Base-by-base conservation (phyloP, 2,888 invertebrate genomes). In the Meta bourneti region DNA sequence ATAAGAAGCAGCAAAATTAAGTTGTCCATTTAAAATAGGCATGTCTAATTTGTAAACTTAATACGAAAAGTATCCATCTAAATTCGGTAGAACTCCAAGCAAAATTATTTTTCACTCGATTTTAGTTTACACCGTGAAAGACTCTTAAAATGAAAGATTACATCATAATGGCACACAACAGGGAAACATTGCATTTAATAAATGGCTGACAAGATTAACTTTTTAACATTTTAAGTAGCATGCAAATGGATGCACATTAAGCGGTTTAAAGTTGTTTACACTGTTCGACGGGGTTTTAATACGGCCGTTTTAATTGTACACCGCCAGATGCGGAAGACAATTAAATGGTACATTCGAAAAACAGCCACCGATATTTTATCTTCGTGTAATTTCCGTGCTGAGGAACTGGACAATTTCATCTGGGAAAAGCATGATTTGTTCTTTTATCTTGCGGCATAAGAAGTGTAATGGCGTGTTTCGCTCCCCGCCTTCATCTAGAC, bases 391-490 rank as follows among this genome's bases (percentile, higher is more conserved):
- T 61, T 61, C 61, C 16, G 5, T 61, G 13, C 61, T 61, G 11
- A 34, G 34, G 34, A 34, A 34, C 34, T 34, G 34, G 13, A 16
- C 61, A 61, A 61, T 61, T 61, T 61, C 61, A 61, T 9, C 5
- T 61, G 16, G 16, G 61, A 9, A 61, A 61, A 61, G 61, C 61
- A 16, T 16, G 61, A 61, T 61, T 6, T 61, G 9, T 61, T 61
- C 61, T 61, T 61, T 61, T 61, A 61, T 61, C 61, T 61, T 9
- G 13, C 5, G 5, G 16, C 11, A 61, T 61, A 61, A 61, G 61
- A 79, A 11, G 34, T 61, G 19, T 79, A 79, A 79, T 79, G 79
- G 79, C 11, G 61, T 11, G 54, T 61, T 79, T 54, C 61, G 20
- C 61, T 61, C 61, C 16, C 11, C 6, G 48, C 52, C 9, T 77